Conservation (phyloP, 1,140 invertebrate genomes). For the Xylocopa sonorina region DNA sequence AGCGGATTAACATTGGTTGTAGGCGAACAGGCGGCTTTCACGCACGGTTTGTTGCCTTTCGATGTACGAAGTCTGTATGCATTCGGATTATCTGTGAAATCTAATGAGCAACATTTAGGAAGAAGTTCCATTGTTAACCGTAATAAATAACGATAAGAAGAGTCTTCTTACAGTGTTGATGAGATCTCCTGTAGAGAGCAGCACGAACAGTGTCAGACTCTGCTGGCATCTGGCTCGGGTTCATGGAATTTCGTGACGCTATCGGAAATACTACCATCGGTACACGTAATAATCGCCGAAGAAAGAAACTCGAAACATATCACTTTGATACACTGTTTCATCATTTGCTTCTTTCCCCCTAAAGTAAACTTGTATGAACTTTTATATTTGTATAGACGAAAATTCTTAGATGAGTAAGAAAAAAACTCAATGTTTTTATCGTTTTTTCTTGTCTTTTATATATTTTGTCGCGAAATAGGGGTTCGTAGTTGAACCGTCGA, state of each 20-base stretch:
- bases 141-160: conserved; percentile 36
- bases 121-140: not conserved
- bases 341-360: not conserved
- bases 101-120: conserved; percentile 5
- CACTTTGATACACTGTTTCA: not conserved
- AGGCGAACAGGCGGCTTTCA: not conserved
- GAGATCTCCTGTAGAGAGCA: conserved; percentile 66
- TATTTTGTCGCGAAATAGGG: not conserved
- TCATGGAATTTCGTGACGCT: conserved; percentile 53
- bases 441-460: not conserved
- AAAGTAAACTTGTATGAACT: too few species aligned
- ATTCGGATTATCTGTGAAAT: conserved; percentile 3
- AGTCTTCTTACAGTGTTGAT: conserved; percentile 31
- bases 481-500: too few species aligned
- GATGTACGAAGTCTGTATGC: not conserved
- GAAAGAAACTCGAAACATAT: not conserved
- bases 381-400: not conserved
- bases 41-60: not conserved
- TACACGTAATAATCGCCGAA: not conserved
- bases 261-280: conserved; percentile 36
- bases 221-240: conserved; percentile 67
- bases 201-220: conserved; percentile 62
- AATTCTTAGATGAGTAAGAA: not conserved
- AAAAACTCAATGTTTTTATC: not conserved
- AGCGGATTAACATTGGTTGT: not conserved